Conservation (phyloP, 2,888 invertebrate genomes). For the Coelopa pilipes region DNA sequence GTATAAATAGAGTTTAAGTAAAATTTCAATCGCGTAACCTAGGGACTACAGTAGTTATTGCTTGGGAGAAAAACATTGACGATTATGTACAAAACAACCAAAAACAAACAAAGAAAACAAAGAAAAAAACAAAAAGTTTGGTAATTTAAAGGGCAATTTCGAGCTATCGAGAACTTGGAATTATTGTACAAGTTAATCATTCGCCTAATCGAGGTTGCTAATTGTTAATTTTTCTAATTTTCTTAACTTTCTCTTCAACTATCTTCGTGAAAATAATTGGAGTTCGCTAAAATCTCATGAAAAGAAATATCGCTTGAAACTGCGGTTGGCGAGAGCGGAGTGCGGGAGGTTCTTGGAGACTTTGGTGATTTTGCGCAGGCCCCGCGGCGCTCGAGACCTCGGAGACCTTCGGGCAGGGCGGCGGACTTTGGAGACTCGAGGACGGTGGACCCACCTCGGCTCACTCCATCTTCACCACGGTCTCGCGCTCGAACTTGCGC, state of each 20-base stretch:
- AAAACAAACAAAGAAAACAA: not conserved
- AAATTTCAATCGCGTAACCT: not conserved
- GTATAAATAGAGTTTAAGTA: slow-evolving; percentile 4
- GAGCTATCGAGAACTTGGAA: not conserved
- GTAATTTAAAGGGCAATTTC: not conserved
- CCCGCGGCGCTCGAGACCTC: too few species aligned
- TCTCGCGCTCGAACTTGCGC: slow-evolving; percentile 60
- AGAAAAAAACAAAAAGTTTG: not conserved
- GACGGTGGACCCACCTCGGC: too few species aligned
- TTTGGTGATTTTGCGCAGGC: too few species aligned
- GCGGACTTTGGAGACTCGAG: not conserved
- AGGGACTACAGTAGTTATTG: slow-evolving; percentile 3
- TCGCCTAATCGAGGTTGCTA: too few species aligned
- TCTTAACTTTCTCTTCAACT: too few species aligned
- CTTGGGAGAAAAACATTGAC: not conserved
- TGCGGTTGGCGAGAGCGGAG: too few species aligned
- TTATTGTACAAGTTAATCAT: too few species aligned
- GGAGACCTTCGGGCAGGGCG: not conserved
- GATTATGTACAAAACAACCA: slow-evolving; percentile 6
- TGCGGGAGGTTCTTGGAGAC: too few species aligned
- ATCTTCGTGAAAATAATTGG: too few species aligned
- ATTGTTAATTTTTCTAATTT: too few species aligned
- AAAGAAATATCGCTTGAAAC: too few species aligned
- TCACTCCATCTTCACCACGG: slow-evolving; percentile 65
- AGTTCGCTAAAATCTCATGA: too few species aligned